These are phyloP conservation scores for Rattus rattus DNA, from an alignment of 2,113 vertebrate genomes.

Conservation along the genomic window DNA sequence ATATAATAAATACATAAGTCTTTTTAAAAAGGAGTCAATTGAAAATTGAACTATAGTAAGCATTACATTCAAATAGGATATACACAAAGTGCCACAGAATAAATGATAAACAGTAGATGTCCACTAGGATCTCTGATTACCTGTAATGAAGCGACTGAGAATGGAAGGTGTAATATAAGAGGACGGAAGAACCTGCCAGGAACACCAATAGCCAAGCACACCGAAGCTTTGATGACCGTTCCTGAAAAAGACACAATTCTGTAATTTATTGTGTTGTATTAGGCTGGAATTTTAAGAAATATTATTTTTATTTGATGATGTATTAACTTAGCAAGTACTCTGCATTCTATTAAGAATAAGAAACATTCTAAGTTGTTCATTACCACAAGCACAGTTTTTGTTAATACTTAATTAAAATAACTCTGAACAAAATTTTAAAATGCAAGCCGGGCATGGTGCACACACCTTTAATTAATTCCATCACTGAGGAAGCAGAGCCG, in stretches of 20 bases:
- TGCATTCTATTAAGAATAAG: conserved; percentile 67
- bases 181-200: conserved; percentile 90
- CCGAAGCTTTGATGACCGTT: conserved; percentile 91
- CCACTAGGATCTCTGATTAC: conserved; percentile 82
- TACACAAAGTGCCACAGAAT: conserved; percentile 13
- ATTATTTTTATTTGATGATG: conserved; percentile 48
- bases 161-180: conserved; percentile 95
- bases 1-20: no score
- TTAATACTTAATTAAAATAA: conserved; percentile 53
- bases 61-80: conserved; percentile 39
- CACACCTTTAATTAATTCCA: background rate
- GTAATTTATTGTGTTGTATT: conserved; percentile 56
- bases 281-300: conserved; percentile 63
- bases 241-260: conserved; percentile 86
- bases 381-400: background rate
- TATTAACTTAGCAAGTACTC: conserved; percentile 31
- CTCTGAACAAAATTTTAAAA: conserved; percentile 64
- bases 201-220: conserved; percentile 93
- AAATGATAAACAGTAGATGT: conserved; percentile 53
- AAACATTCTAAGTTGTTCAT: conserved; percentile 56
- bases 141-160: conserved; percentile 94
- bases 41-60: conserved; percentile 27
- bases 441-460: background rate
- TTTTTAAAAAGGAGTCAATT: background rate
- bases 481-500: background rate